Conservation (phyloP, 1,140 invertebrate species). For the Eulimnadia texana region DNA sequence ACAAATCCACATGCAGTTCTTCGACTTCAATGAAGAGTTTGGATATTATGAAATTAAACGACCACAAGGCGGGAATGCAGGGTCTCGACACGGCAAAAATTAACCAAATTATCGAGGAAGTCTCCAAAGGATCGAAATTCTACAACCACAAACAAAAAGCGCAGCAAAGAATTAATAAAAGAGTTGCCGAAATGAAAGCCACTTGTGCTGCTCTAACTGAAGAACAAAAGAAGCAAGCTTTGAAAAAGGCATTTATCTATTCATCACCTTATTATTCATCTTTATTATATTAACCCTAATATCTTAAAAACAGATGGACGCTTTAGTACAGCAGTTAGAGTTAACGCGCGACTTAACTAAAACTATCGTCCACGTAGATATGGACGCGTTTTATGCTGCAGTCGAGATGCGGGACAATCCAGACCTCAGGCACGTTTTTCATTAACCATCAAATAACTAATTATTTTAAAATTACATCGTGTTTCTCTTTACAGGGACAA, state of each 20-base stretch:
- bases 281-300: no score
- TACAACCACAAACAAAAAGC: slow-evolving; percentile 36
- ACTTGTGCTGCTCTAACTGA: slow-evolving; percentile 27
- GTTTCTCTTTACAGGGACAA: slow-evolving; percentile 26
- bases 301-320: slow-evolving; percentile 31
- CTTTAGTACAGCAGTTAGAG: slow-evolving; percentile 28
- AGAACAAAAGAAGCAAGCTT: slow-evolving; percentile 26
- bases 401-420: slow-evolving; percentile 50
- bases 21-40: background rate
- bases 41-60: slow-evolving; percentile 20
- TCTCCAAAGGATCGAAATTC: slow-evolving; percentile 41
- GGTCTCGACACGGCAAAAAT: slow-evolving; percentile 40
- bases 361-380: slow-evolving; percentile 48
- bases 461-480: background rate
- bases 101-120: slow-evolving; percentile 41
- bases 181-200: slow-evolving; percentile 31
- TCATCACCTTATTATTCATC: background rate
- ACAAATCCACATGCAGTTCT: background rate
- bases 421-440: slow-evolving; percentile 25
- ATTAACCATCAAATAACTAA: background rate
- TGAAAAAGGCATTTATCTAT: slow-evolving; percentile 25
- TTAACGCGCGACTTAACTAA: slow-evolving; percentile 30
- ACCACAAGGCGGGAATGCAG: slow-evolving; percentile 42
- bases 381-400: slow-evolving; percentile 51
- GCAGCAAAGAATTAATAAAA: slow-evolving; percentile 32